These are phyloP conservation scores for Ostrea denselamellosa DNA, from an alignment of 1,140 invertebrate species.

Conservation along the genomic window DNA sequence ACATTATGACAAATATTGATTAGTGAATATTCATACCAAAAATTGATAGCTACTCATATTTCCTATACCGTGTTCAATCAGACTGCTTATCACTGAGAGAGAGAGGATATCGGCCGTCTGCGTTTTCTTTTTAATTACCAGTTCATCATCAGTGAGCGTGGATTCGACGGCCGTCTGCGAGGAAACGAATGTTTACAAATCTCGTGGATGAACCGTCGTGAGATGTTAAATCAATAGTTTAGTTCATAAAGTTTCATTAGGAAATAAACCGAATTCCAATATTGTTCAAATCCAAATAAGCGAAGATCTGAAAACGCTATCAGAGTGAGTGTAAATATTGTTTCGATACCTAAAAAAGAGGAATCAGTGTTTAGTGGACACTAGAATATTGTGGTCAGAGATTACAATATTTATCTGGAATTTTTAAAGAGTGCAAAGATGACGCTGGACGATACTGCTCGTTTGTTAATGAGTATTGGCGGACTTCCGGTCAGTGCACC, in stretches of 20 bases:
- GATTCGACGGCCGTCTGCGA: neutral
- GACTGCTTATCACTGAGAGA: neutral
- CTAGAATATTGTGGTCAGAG: neutral
- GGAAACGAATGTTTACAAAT: constrained; percentile 11
- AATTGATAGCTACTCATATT: neutral
- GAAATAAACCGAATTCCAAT: constrained; percentile 14
- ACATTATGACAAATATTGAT: constrained; percentile 24
- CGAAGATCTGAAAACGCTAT: neutral
- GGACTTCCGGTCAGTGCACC: constrained; percentile 43
- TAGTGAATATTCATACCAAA: constrained; percentile 6
- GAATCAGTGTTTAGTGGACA: neutral
- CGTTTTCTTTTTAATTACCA: neutral
- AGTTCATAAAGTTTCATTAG: constrained; percentile 13
- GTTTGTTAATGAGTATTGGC: constrained; percentile 24
- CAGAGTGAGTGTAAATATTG: neutral
- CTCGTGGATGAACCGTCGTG: neutral
- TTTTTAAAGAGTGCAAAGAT: neutral
- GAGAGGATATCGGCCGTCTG: neutral
- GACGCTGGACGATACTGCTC: constrained; percentile 12
- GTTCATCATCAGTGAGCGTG: neutral
- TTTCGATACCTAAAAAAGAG: neutral
- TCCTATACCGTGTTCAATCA: neutral
- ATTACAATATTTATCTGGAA: neutral
- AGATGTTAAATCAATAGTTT: neutral
- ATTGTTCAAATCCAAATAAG: neutral